Percentiles rank a stretch among this genome's conserved stretches.
Conservation (phyloP, 2,113 vertebrate genomes). For the Tetraodon nigroviridis region DNA sequence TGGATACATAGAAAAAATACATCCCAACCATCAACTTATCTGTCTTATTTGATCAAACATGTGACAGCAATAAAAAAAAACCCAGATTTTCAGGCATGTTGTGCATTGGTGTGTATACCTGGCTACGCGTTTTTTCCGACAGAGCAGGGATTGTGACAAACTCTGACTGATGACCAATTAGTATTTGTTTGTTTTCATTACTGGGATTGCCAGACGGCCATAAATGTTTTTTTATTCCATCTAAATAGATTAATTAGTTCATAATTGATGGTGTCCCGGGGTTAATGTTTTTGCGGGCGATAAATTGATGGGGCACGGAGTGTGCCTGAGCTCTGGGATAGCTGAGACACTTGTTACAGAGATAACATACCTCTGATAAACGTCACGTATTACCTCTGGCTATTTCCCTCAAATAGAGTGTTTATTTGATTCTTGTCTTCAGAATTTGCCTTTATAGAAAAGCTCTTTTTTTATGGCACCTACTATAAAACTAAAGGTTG, state of each 20-base stretch:
- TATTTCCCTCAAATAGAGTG: constrained; percentile 24
- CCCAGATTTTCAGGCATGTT: too few species aligned
- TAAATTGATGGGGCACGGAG: constrained; percentile 6
- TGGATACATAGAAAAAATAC: too few species aligned
- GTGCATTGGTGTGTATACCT: too few species aligned
- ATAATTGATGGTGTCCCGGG: constrained; percentile 47
- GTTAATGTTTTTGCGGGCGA: constrained; percentile 43
- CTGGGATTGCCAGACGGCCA: constrained; percentile 47
- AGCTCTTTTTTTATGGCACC: not conserved
- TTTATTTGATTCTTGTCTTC: constrained; percentile 26
- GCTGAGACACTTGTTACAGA: constrained; percentile 40
- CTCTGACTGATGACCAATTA: constrained; percentile 44
- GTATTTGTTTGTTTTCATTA: constrained; percentile 46
- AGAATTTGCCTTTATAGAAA: constrained; percentile 35
- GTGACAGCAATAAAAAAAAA: too few species aligned
- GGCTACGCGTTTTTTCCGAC: too few species aligned
- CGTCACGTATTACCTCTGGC: constrained; percentile 22
- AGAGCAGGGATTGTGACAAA: constrained; percentile 18
- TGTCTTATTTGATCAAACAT: too few species aligned
- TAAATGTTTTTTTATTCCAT: constrained; percentile 44
- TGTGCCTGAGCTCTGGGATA: constrained; percentile 13
- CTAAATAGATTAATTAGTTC: constrained; percentile 49
- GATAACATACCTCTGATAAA: constrained; percentile 64
- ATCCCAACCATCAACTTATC: too few species aligned
- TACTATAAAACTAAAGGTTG: too few species aligned